Conservation (phyloP, 2,113 vertebrate species). For the Motacilla alba region DNA sequence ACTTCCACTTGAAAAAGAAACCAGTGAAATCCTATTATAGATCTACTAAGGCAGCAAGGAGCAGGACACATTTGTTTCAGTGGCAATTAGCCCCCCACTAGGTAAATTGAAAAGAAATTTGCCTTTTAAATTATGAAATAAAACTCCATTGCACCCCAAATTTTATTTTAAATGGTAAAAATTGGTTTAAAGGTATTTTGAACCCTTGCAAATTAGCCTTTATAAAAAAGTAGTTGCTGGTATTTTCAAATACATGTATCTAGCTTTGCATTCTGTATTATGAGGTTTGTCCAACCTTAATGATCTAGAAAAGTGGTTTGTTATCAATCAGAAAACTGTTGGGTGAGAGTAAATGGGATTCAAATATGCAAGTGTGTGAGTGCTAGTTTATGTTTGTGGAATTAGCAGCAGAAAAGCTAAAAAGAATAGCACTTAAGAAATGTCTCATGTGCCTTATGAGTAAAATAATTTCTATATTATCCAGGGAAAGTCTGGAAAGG, state of each 20-base stretch:
- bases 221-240: not conserved
- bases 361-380: not conserved
- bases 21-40: not conserved
- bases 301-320: not conserved
- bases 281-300: not conserved
- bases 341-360: not conserved
- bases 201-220: not conserved
- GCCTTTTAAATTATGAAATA: not conserved
- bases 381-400: not conserved
- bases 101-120: not conserved
- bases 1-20: not conserved
- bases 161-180: not conserved
- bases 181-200: not conserved
- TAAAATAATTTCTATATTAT: not conserved
- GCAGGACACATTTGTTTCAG: not conserved
- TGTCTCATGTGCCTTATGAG: not conserved
- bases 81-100: not conserved
- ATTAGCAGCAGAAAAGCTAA: not conserved
- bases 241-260: not conserved
- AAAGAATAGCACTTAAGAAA: not conserved
- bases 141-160: not conserved
- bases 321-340: not conserved
- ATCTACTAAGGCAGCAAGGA: not conserved
- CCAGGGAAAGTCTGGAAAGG: not conserved
- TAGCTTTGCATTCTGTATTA: not conserved